Conservation (phyloP, 2,888 invertebrate genomes). For the Apotomis betuletana region DNA sequence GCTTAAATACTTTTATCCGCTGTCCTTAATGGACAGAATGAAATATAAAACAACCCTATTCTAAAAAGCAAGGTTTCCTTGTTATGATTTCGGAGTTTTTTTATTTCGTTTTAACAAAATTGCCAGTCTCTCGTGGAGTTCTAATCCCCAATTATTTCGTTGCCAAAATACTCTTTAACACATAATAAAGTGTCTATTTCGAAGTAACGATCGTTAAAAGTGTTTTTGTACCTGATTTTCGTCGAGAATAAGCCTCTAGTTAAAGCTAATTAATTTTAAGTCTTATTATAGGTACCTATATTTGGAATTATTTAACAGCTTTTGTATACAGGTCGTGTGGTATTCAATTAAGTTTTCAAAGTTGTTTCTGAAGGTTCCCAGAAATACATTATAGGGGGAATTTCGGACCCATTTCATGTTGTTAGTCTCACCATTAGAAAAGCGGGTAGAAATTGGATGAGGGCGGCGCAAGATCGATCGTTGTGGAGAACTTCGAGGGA, state of each 20-base stretch:
- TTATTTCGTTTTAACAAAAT: neutral
- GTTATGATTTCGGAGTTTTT: slow-evolving; percentile 38
- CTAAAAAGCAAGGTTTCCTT: slow-evolving; percentile 55
- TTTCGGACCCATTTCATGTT: too few species aligned
- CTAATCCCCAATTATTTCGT: slow-evolving; percentile 30
- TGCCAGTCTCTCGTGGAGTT: slow-evolving; percentile 8
- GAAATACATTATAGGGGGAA: too few species aligned
- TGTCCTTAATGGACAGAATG: slow-evolving; percentile 63
- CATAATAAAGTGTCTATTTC: slow-evolving; percentile 1
- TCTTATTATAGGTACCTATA: neutral
- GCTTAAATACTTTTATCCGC: slow-evolving; percentile 57
- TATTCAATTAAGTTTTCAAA: too few species aligned
- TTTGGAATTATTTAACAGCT: neutral
- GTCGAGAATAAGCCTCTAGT: slow-evolving; percentile 3
- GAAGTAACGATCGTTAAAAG: slow-evolving; percentile 7
- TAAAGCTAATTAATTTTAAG: slow-evolving; percentile 17
- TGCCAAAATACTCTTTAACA: slow-evolving; percentile 3
- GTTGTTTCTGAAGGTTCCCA: too few species aligned
- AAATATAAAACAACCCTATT: slow-evolving; percentile 56
- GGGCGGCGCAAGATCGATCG: too few species aligned
- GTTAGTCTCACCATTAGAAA: too few species aligned
- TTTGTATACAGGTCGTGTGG: too few species aligned
- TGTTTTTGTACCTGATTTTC: slow-evolving; percentile 17
- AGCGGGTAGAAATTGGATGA: too few species aligned
- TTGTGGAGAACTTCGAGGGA: too few species aligned